Evolutionary conservation across 2,888 invertebrate genomes (phyloP).

Genomic region (Pasiphila rectangulata): DNA sequence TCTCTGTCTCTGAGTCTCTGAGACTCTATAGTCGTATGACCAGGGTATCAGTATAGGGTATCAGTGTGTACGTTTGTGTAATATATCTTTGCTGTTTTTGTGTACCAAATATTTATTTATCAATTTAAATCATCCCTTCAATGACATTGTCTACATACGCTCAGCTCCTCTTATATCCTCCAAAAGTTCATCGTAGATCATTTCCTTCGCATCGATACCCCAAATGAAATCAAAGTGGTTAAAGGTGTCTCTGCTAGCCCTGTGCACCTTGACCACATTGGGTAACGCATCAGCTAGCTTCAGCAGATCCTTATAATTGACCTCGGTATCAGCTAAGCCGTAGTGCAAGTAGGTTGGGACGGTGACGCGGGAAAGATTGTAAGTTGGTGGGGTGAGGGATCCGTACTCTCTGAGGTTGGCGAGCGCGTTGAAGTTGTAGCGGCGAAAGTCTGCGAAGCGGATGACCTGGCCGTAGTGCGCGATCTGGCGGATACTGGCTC

Average conservation of each 20-base stretch:
- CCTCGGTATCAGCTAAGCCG: slow-evolving; percentile 38
- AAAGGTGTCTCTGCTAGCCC: slow-evolving; percentile 37
- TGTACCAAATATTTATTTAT: too few relatives aligned
- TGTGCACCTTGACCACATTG: slow-evolving; percentile 33
- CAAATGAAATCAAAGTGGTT: slow-evolving; percentile 56
- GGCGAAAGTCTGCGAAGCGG: slow-evolving; percentile 42
- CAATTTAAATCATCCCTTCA: neutral
- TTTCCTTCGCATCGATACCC: slow-evolving; percentile 38
- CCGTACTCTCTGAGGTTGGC: slow-evolving; percentile 47
- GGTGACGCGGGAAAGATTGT: slow-evolving; percentile 43
- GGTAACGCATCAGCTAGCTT: slow-evolving; percentile 36
- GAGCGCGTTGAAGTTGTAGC: slow-evolving; percentile 41
- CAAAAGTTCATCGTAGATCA: slow-evolving; percentile 42
- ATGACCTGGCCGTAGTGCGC: slow-evolving; percentile 54
- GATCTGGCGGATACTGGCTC: slow-evolving; percentile 51
- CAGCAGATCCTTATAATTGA: slow-evolving; percentile 41
- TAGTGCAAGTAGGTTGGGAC: slow-evolving; percentile 48
- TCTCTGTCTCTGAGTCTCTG: too few relatives aligned
- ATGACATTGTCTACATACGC: too few relatives aligned
- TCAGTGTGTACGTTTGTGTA: too few relatives aligned
- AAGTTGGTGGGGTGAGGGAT: slow-evolving; percentile 42
- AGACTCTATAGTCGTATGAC: too few relatives aligned
- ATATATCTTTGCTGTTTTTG: too few relatives aligned
- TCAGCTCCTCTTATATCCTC: slow-evolving; percentile 42
- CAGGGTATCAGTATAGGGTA: too few relatives aligned